Evolutionary conservation across 2,888 invertebrate species (phyloP), one percentile per base, ranked within the genome.

Genomic region (Thyatira batis): DNA sequence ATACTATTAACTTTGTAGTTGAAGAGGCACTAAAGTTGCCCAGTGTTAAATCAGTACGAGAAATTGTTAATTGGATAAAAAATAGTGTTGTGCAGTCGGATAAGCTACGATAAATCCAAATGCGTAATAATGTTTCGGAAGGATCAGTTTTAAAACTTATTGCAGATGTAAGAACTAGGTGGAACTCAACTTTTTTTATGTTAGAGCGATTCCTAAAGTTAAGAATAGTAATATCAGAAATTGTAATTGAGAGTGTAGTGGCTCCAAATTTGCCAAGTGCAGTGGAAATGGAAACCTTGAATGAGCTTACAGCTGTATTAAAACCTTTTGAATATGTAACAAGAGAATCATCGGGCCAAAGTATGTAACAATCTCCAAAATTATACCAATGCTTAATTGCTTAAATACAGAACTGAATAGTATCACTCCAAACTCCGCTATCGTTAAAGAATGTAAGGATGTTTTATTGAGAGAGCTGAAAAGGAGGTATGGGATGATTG

Each of bases 341-440:
- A 58, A 69, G 63, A 62, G 65, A 72, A 69, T 52, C 65, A 65
- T 68, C 67, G 11, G 65, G 62, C 54, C 61, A 68, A 61, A 67
- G 48, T 70, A 69, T 61, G 54, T 67, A 56, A 67, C 66, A 59
- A 58, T 70, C 39, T 67, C 64, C 57, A 67, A 69, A 70, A 63
- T 72, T 60, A 71, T 69, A 68, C 64, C 71, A 55, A 68, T 76
- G 69, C 59, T 70, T 61, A 73, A 58, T 63, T 69, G 65, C 60
- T 63, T 67, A 57, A 63, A 60, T 64, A 62, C 66, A 53, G 56
- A 71, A 63, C 63, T 71, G 49, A 66, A 59, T 56, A 67, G 54
- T 59, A 65, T 71, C 54, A 64, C 65, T 48, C 62, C 58, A 59
- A 59, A 62, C 58, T 61, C 58, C 13, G 52, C 58, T 57, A 57